Evolutionary conservation across 1,140 invertebrate genomes (phyloP), one percentile per base, ranked within the genome.

Genomic region (Halesus radiatus): DNA sequence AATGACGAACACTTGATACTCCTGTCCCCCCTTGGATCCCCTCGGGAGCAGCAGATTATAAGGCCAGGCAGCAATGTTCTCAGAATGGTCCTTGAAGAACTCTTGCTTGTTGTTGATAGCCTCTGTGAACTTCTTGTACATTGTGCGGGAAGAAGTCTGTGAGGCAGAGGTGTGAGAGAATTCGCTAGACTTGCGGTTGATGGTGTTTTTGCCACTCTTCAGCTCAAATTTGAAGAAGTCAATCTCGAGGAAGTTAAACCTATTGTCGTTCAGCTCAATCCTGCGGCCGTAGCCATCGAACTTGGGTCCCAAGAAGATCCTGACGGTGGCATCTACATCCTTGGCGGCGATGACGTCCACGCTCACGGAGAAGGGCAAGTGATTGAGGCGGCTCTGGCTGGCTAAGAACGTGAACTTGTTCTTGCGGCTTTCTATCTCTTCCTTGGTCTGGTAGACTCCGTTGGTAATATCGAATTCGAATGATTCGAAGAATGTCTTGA

Each of bases 401-500:
- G 88, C 88, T 1, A 87, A 85, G 79, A 85, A 87, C 0, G 85
- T 80, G 84, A 88, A 87, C 81, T 90, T 86, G 78, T 90, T 88
- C 60, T 87, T 88, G 22, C 54, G 18, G 26, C 26, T 54, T 5
- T 54, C 23, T 0, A 74, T 29, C 53, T 90, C 86, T 80, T 90
- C 88, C 60, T 87, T 88, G 52, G 85, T 84, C 77, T 86, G 85
- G 74, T 88, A 88, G 29, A 95, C 80, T 68, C 92, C 92, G 82
- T 94, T 94, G 84, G 90, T 93, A 50, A 94, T 91, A 79, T 94
- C 91, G 22, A 94, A 84, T 83, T 94, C 92, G 82, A 92, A 93
- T 50, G 94, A 88, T 66, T 95, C 93, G 87, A 95, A 94, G 85
- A 92, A 95, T 20, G 94, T 95, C 18, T 91, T 89, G 8, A 96